These are phyloP conservation scores for Oegoconia quadripuncta DNA, from an alignment of 2,888 invertebrate species.

Conservation along the genomic window DNA sequence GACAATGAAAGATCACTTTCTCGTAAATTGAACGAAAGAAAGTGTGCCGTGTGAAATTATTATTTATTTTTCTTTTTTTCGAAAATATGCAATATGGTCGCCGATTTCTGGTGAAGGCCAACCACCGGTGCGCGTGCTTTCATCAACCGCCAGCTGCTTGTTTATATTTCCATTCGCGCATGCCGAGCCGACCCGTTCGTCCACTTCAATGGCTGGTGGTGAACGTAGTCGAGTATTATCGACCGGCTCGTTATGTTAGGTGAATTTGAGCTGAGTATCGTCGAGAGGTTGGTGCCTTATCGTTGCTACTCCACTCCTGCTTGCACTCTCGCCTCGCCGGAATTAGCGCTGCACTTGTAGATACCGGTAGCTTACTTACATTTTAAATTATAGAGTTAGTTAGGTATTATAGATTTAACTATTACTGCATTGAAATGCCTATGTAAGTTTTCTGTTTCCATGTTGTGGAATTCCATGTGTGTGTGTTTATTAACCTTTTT, in stretches of 20 bases:
- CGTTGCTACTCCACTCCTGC: slow-evolving; percentile 1
- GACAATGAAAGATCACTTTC: slow-evolving; percentile 71
- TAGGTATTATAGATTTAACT: too few relatives aligned
- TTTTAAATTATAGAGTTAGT: too few relatives aligned
- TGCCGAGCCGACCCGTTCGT: slow-evolving; percentile 35
- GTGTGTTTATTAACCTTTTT: too few relatives aligned
- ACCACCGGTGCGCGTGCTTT: slow-evolving; percentile 48
- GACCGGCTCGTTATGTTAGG: slow-evolving; percentile 11
- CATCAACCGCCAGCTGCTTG: slow-evolving; percentile 50
- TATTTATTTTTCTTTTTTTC: slow-evolving; percentile 44
- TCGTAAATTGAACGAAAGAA: slow-evolving; percentile 70
- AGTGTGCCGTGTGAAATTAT: slow-evolving; percentile 68
- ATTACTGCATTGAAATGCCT: too few relatives aligned
- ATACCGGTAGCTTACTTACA: too few relatives aligned
- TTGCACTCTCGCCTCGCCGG: background rate
- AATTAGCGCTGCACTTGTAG: too few relatives aligned
- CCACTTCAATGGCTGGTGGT: slow-evolving; percentile 41
- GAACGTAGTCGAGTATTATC: slow-evolving; percentile 20
- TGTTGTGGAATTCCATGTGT: too few relatives aligned
- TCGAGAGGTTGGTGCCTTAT: slow-evolving; percentile 7
- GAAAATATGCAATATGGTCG: slow-evolving; percentile 47
- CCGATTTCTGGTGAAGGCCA: slow-evolving; percentile 50
- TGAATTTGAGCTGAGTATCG: slow-evolving; percentile 11
- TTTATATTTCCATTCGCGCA: slow-evolving; percentile 44
- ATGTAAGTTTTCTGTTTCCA: too few relatives aligned